phyloP scores from a whole-genome alignment of 2,888 invertebrate species.

The Ephialtes manifestator region DNA sequence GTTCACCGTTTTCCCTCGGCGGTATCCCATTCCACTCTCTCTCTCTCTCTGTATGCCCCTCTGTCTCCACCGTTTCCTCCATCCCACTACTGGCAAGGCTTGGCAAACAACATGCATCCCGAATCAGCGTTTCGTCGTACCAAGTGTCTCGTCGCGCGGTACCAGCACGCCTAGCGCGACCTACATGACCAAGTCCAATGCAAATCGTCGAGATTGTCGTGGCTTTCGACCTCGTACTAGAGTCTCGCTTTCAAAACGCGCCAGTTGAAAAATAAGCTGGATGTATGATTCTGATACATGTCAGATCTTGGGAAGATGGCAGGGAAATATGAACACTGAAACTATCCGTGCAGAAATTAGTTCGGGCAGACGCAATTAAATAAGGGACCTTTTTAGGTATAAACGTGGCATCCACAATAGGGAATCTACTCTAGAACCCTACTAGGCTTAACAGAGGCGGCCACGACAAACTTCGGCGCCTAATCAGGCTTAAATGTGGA shows the following conservation, averaged over 20 bases:
- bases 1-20: constrained; percentile 57
- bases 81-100: constrained; percentile 63
- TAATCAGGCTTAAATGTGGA: no score
- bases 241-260: background rate
- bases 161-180: constrained; percentile 57
- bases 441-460: no score
- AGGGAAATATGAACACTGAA: background rate
- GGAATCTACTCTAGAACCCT: no score
- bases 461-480: no score
- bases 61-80: constrained; percentile 6
- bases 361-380: no score
- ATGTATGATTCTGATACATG: background rate
- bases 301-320: background rate
- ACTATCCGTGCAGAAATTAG: no score
- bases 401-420: no score
- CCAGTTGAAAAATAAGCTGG: background rate
- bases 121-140: constrained; percentile 75
- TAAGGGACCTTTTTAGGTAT: no score
- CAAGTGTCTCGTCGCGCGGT: constrained; percentile 55
- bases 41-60: constrained; percentile 21
- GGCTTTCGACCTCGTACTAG: constrained; percentile 1
- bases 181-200: constrained; percentile 58
- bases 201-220: constrained; percentile 50
- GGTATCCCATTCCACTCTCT: background rate
- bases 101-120: constrained; percentile 79